Base-by-base conservation (phyloP, 2,113 vertebrate species). In the Leptocoma aspasia region DNA sequence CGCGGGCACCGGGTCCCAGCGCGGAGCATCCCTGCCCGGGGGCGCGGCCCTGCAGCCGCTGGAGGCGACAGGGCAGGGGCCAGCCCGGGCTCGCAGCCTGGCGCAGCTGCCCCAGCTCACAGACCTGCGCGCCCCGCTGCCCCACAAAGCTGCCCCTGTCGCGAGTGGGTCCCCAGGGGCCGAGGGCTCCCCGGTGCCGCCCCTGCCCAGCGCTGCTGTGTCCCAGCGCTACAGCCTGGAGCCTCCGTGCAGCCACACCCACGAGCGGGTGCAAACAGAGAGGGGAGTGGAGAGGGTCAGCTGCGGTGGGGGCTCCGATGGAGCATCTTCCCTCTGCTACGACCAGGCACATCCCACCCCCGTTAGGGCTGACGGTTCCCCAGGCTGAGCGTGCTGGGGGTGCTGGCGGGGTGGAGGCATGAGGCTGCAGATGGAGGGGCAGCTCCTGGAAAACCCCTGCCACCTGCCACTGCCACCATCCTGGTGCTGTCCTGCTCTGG, bases 401-500 rank as follows among this genome's bases (percentile, higher is more conserved):
- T 0, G 3, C 19, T 1, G 1, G 7, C 3, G 1, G n/a, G 21
- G 26, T 2, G 5, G 68, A 56, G 49, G 23, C 2, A 1, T 13
- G n/a, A 1, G 2, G 31, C 56, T n/a, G 20, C 3, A 1, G 10
- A n/a, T 4, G 9, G 37, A 91, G 42, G 23, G 47, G 12, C 78
- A 56, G 50, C 37, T 57, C 35, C 19, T 2, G 5, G 53, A 42
- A 86, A 47, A 45, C 6, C 22, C 35, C 35, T 9, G 1, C 59
- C 42, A 2, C 0, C 27, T 31, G 41, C 10, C 12, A 5, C 63
- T 4, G 3, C 20, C 26, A 16, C 70, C 39, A 4, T 31, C 44
- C 37, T 14, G 2, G 45, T 17, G 37, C 37, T 31, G 8, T 18
- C 24, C 69, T 50, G 18, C 54, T 64, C 20, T 0, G n/a, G 3